These are phyloP conservation scores for Scaptomyza pallida DNA, from an alignment of 1,140 invertebrate species.

Conservation along the genomic window DNA sequence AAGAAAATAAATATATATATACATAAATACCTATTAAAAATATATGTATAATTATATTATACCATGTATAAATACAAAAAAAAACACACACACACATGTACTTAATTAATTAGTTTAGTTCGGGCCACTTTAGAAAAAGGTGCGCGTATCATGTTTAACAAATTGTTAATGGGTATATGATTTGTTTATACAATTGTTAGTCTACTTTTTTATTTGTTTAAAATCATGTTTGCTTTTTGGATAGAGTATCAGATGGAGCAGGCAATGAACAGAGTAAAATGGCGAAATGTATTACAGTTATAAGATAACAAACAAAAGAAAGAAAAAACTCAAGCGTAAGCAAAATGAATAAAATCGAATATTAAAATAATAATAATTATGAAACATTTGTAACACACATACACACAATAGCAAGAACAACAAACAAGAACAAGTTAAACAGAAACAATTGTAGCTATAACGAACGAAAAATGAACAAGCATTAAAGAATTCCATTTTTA, in stretches of 20 bases:
- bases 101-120: constrained; percentile 63
- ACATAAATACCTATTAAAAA: neutral
- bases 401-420: constrained; percentile 43
- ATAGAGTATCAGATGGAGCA: constrained; percentile 29
- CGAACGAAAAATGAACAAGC: constrained; percentile 44
- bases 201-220: constrained; percentile 40
- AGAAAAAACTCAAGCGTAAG: constrained; percentile 9
- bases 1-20: constrained; percentile 51
- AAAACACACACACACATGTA: constrained; percentile 35
- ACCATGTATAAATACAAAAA: constrained; percentile 44
- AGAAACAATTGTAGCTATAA: constrained; percentile 61
- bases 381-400: constrained; percentile 34
- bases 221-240: constrained; percentile 66
- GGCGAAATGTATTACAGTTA: constrained; percentile 48
- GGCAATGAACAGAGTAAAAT: constrained; percentile 1
- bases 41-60: constrained; percentile 62
- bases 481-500: constrained; percentile 73
- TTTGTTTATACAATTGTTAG: constrained; percentile 71
- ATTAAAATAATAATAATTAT: constrained; percentile 31
- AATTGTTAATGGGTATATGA: constrained; percentile 70
- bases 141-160: constrained; percentile 58
- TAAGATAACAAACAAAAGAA: constrained; percentile 29
- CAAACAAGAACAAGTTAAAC: constrained; percentile 57
- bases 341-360: constrained; percentile 42
- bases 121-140: constrained; percentile 20